These are phyloP conservation scores for Calcarius lapponicus DNA, from an alignment of 2,797 vertebrate species.

Conservation along the genomic window DNA sequence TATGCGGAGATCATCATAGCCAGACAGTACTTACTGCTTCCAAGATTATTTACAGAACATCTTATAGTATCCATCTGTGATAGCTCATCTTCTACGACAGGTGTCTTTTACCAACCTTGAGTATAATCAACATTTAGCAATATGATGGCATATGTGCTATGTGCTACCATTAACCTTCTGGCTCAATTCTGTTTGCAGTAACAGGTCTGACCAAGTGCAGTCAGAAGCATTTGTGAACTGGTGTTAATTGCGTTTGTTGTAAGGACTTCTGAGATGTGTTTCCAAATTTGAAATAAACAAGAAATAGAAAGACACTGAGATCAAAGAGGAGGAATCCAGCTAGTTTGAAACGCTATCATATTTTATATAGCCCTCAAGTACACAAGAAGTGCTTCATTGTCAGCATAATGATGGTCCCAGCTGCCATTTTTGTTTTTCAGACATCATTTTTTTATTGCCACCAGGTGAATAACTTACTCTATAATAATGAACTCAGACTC, in stretches of 20 bases:
- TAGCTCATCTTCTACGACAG: background rate
- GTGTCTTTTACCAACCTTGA: background rate
- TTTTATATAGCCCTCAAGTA: background rate
- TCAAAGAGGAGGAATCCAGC: background rate
- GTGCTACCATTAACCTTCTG: background rate
- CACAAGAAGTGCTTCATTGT: background rate
- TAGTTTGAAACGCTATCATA: constrained; percentile 6
- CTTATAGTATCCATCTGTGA: background rate
- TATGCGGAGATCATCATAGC: background rate
- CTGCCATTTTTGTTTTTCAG: background rate
- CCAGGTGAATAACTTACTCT: background rate
- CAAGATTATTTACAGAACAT: background rate
- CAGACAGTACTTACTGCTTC: background rate
- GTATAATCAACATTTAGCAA: background rate
- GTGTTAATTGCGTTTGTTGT: background rate
- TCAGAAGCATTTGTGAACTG: background rate
- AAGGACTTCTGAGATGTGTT: background rate
- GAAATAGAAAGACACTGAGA: background rate
- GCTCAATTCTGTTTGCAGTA: background rate
- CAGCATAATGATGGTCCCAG: background rate
- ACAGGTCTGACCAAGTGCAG: constrained; percentile 3
- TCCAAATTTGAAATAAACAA: background rate
- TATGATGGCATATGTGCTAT: background rate
- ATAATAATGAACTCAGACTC: background rate
- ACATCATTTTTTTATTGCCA: background rate